These are phyloP conservation scores for Oncorhynchus tshawytscha DNA, from an alignment of 2,113 vertebrate genomes.

Conservation along the genomic window DNA sequence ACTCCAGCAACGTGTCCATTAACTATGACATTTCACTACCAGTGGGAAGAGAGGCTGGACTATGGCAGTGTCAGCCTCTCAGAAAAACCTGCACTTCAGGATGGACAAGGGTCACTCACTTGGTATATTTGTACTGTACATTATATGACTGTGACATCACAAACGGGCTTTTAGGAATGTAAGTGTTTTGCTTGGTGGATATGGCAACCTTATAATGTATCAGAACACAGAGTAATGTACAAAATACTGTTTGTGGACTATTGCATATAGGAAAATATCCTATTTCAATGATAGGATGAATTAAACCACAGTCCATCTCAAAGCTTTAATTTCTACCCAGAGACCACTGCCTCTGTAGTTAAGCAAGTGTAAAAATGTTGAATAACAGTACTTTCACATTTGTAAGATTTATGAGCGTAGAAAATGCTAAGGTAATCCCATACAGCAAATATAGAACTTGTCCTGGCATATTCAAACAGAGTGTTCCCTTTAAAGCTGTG, in stretches of 20 bases:
- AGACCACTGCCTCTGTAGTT: slow-evolving; percentile 39
- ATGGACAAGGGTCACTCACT: slow-evolving; percentile 42
- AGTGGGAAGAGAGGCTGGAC: slow-evolving; percentile 9
- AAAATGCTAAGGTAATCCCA: slow-evolving; percentile 43
- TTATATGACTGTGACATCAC: slow-evolving; percentile 38
- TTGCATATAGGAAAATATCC: background rate
- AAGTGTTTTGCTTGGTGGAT: background rate
- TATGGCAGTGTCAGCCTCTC: slow-evolving; percentile 12
- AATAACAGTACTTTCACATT: slow-evolving; percentile 32
- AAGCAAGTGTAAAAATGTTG: slow-evolving; percentile 44
- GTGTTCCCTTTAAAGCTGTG: background rate
- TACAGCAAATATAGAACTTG: slow-evolving; percentile 17
- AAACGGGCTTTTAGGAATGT: slow-evolving; percentile 30
- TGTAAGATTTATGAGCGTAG: slow-evolving; percentile 31
- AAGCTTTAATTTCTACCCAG: background rate
- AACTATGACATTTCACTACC: slow-evolving; percentile 42
- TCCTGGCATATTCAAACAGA: slow-evolving; percentile 32
- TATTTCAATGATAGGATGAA: background rate
- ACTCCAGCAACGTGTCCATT: slow-evolving; percentile 36
- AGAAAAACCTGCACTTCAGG: slow-evolving; percentile 13
- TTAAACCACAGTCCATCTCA: background rate
- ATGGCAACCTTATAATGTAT: background rate
- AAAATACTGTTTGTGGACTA: background rate
- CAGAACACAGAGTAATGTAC: background rate
- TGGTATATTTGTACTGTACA: slow-evolving; percentile 18